Evolutionary conservation across 2,888 invertebrate genomes (phyloP).

Genomic region (Pardosa pseudoannulata): DNA sequence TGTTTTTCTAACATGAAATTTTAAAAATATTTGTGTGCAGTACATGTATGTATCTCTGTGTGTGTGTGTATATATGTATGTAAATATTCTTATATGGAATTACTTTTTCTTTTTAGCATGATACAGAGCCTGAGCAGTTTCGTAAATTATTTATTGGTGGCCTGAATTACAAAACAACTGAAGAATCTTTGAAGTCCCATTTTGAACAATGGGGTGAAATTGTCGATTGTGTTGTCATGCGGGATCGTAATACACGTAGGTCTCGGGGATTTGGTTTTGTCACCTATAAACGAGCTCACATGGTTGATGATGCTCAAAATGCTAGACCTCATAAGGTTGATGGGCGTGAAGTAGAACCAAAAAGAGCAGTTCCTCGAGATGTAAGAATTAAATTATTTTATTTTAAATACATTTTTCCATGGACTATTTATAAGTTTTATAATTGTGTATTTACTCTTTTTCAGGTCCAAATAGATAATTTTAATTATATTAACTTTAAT

Average conservation of each 20-base stretch:
- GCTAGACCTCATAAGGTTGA: conserved; percentile 92
- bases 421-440: too few species aligned
- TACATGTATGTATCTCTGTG: too few species aligned
- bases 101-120: conserved; percentile 39
- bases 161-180: conserved; percentile 94
- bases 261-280: conserved; percentile 99
- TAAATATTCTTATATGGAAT: too few species aligned
- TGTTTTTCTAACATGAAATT: too few species aligned
- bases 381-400: too few species aligned
- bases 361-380: conserved; percentile 93
- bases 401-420: too few species aligned
- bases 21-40: too few species aligned
- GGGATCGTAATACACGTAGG: conserved; percentile 94
- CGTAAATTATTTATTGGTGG: conserved; percentile 96
- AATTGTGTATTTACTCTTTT: too few species aligned
- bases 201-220: conserved; percentile 98
- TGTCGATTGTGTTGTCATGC: conserved; percentile 97
- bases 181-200: conserved; percentile 88
- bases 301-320: conserved; percentile 96
- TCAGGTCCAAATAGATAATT: too few species aligned
- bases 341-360: conserved; percentile 96
- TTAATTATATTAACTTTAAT: too few species aligned
- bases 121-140: conserved; percentile 76
- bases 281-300: conserved; percentile 93
- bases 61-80: too few species aligned